phyloP scores from a whole-genome alignment of 2,797 vertebrate genomes.

The Columba guinea region DNA sequence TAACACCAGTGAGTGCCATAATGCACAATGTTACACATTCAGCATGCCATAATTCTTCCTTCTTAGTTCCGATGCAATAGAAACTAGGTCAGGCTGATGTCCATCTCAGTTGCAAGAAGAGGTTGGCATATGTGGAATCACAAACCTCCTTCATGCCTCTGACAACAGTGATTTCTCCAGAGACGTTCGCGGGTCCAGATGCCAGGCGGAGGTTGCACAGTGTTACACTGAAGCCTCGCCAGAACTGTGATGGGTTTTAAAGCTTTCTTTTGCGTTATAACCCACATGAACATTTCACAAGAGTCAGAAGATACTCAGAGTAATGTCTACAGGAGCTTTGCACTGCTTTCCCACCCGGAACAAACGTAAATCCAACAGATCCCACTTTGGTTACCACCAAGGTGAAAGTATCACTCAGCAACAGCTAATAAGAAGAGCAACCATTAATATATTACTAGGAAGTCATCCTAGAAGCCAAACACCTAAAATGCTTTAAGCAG shows the following conservation, averaged over 20 bases:
- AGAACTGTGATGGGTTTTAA: not conserved
- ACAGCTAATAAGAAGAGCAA: not conserved
- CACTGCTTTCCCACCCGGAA: not conserved
- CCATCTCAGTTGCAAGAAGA: not conserved
- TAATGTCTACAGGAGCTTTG: not conserved
- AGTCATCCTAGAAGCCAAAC: not conserved
- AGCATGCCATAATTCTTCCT: not conserved
- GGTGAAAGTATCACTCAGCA: not conserved
- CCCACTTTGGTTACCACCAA: not conserved
- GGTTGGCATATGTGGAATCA: not conserved
- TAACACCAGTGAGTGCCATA: not conserved
- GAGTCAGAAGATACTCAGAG: not conserved
- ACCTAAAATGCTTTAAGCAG: fast-evolving
- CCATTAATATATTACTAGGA: not conserved
- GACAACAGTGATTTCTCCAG: not conserved
- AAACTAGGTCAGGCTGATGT: not conserved
- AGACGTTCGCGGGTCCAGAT: not conserved
- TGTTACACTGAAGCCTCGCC: not conserved
- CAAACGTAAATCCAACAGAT: not conserved
- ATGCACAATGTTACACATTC: not conserved
- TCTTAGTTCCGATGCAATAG: not conserved
- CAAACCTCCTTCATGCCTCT: not conserved
- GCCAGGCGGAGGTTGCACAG: not conserved
- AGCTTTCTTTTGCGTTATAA: not conserved
- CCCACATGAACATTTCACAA: not conserved